Percentiles rank a stretch among this genome's conserved stretches.
Evolutionary conservation across 2,113 vertebrate species (phyloP).

Genomic region (Phyllostomus hastatus): DNA sequence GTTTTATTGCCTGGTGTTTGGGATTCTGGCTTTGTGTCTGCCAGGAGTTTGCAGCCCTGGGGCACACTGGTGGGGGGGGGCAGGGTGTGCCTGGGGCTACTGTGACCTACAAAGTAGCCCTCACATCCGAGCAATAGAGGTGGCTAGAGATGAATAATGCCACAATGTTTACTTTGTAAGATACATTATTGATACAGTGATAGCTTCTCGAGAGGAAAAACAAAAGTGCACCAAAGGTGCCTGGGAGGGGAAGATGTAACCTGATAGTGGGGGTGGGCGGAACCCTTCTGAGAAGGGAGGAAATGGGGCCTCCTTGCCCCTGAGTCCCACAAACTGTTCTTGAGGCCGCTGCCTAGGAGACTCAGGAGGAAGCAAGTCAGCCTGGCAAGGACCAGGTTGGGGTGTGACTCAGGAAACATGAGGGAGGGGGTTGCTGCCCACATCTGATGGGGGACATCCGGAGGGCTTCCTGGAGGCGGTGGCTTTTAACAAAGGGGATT

Average conservation of each 20-base stretch:
- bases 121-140: background rate
- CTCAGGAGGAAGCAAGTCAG: background rate
- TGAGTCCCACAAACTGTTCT: background rate
- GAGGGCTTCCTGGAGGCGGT: slow-evolving; percentile 13
- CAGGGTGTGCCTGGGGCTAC: too few species aligned
- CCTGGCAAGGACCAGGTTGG: background rate
- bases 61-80: background rate
- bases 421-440: too few species aligned
- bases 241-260: background rate
- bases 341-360: background rate
- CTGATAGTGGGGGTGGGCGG: background rate
- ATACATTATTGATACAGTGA: background rate
- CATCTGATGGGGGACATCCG: background rate
- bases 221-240: background rate
- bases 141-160: background rate
- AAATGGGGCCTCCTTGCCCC: background rate
- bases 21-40: background rate
- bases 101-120: background rate
- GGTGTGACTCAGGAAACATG: background rate
- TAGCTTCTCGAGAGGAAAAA: background rate
- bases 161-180: background rate
- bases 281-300: background rate
- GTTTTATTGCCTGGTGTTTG: background rate
- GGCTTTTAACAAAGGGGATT: background rate
- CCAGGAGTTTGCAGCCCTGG: background rate